Conservation (phyloP, 2,888 invertebrate species). For the Glomeris marginata region DNA sequence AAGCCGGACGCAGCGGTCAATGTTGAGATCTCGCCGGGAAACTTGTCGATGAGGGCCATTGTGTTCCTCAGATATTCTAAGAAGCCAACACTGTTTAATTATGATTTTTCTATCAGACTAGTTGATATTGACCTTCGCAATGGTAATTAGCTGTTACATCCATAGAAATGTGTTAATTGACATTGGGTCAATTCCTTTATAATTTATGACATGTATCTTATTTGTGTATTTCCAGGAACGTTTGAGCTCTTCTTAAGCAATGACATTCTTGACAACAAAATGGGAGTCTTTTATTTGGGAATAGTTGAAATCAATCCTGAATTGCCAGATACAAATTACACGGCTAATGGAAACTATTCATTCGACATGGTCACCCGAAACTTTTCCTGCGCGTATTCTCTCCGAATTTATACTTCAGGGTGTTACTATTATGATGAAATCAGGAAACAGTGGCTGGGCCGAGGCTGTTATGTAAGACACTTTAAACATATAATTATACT, state of each 20-base stretch:
- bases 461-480: slow-evolving; percentile 24
- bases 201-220: background rate
- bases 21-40: slow-evolving; percentile 19
- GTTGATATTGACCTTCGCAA: slow-evolving; percentile 3
- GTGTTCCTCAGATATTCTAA: slow-evolving; percentile 5
- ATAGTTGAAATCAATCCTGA: slow-evolving; percentile 21
- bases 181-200: background rate
- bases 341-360: slow-evolving; percentile 22
- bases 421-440: slow-evolving; percentile 28
- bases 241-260: slow-evolving; percentile 21
- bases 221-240: slow-evolving; percentile 1
- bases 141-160: slow-evolving; percentile 1
- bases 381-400: slow-evolving; percentile 27
- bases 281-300: slow-evolving; percentile 28
- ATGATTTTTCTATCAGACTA: slow-evolving; percentile 2
- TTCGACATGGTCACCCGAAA: slow-evolving; percentile 20
- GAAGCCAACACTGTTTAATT: slow-evolving; percentile 12
- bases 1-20: slow-evolving; percentile 22
- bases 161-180: no score
- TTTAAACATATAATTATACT: background rate
- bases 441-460: slow-evolving; percentile 22
- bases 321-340: slow-evolving; percentile 19
- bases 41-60: background rate
- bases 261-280: slow-evolving; percentile 19
- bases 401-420: slow-evolving; percentile 27